Percentiles rank a stretch among this genome's conserved stretches.
Conservation (phyloP, 2,113 vertebrate species). For the Onychostoma macrolepis region DNA sequence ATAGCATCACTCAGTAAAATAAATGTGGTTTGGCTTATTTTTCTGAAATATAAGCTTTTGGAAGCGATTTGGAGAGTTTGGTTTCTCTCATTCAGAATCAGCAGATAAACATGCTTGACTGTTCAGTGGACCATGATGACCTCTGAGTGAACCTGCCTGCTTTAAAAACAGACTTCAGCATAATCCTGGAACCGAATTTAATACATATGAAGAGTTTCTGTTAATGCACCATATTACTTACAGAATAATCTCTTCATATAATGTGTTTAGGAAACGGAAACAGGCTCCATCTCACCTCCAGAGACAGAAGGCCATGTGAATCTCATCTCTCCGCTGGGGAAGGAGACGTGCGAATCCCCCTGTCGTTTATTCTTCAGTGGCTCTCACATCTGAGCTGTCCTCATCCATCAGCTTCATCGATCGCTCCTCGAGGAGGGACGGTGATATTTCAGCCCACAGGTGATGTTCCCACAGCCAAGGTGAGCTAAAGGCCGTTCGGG, state of each 20-base stretch:
- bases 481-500: not conserved
- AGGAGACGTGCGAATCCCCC: not conserved
- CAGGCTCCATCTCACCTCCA: not conserved
- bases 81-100: not conserved
- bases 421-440: not conserved
- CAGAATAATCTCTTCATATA: not conserved
- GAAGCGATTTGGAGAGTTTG: not conserved
- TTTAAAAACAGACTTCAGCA: not conserved
- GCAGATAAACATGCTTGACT: not conserved
- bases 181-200: not conserved
- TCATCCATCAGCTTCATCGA: slow-evolving; percentile 9
- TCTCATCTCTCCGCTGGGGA: not conserved
- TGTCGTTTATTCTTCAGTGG: not conserved
- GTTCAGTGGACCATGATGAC: not conserved
- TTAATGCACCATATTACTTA: not conserved
- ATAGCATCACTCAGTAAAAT: not conserved
- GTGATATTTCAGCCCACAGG: not conserved
- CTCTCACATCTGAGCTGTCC: slow-evolving; percentile 3
- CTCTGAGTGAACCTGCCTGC: not conserved
- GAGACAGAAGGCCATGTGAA: not conserved
- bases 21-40: not conserved
- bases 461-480: not conserved
- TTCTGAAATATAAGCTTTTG: not conserved
- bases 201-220: not conserved
- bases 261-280: not conserved